Conservation (phyloP, 2,113 vertebrate genomes). For the Saguinus midas region DNA sequence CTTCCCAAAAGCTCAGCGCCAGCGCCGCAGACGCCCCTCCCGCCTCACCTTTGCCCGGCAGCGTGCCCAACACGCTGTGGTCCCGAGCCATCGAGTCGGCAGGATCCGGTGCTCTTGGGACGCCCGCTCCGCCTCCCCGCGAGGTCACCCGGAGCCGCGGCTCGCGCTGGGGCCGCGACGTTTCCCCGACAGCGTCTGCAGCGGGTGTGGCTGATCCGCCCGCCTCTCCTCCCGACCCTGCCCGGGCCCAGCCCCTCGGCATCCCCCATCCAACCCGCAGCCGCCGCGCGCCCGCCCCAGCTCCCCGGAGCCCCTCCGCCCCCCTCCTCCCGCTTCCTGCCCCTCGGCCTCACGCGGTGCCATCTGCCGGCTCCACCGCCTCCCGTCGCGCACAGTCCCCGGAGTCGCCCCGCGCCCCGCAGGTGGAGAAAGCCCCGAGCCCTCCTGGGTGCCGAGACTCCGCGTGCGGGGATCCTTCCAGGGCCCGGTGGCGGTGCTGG, state of each 20-base stretch:
- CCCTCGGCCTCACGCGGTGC: too few relatives aligned
- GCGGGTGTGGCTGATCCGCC: fast-evolving
- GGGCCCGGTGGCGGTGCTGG: fast-evolving
- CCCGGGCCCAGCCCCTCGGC: background rate
- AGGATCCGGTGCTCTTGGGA: fast-evolving
- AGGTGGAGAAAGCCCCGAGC: too few relatives aligned
- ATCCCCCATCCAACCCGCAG: background rate
- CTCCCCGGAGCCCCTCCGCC: fast-evolving
- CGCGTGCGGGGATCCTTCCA: background rate
- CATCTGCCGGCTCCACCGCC: fast-evolving
- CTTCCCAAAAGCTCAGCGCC: background rate
- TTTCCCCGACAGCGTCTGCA: fast-evolving
- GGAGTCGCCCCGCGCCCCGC: fast-evolving
- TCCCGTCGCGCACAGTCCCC: background rate
- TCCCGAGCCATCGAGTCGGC: too few relatives aligned
- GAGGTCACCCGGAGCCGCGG: fast-evolving
- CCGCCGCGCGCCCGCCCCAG: background rate
- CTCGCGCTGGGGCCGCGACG: background rate
- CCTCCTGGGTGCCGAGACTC: background rate
- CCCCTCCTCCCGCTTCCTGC: fast-evolving
- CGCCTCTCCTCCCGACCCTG: fast-evolving
- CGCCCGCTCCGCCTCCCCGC: fast-evolving
- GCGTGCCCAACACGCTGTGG: too few relatives aligned
- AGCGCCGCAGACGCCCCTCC: background rate
- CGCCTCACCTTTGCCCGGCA: background rate